Conservation (phyloP, 64 coral and sea anemone genomes). For the Hydrozoanthus tunicans region DNA sequence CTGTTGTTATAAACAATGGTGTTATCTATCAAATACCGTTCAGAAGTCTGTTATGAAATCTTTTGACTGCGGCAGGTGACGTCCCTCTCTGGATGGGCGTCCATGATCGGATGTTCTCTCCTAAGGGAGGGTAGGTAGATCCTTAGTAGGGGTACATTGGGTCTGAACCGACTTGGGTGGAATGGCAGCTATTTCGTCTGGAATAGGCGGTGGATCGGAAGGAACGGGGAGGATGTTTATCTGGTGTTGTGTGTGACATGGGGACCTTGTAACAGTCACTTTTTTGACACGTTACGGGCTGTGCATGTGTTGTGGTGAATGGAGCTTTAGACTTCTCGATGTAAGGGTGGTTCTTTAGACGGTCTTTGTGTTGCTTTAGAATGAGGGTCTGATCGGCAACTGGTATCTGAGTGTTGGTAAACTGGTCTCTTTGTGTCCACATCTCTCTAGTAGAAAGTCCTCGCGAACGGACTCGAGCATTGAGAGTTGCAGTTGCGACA, state of each 20-base stretch:
- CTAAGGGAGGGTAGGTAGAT: neutral
- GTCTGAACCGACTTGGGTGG: conserved; percentile 1
- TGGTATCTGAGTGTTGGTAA: conserved; percentile 60
- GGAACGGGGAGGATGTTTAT: neutral
- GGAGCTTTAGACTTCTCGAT: conserved; percentile 63
- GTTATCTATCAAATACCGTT: neutral
- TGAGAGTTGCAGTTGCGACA: conserved; percentile 3
- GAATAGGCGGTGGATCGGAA: conserved; percentile 23
- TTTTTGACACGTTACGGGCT: conserved; percentile 52
- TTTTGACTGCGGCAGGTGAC: neutral
- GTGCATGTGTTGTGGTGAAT: too few relatives aligned
- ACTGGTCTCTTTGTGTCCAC: conserved; percentile 58
- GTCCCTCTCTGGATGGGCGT: neutral
- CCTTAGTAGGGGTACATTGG: neutral
- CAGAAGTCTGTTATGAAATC: neutral
- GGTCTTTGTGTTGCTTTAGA: conserved; percentile 36
- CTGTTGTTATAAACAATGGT: neutral
- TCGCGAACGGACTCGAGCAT: conserved; percentile 31
- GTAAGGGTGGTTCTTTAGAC: conserved; percentile 42
- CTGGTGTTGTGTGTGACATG: neutral
- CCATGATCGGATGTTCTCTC: neutral
- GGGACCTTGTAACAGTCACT: conserved; percentile 30
- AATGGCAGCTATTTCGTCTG: conserved; percentile 14
- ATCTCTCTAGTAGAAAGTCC: conserved; percentile 51
- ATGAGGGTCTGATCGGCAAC: conserved; percentile 34